These are phyloP conservation scores for Allobates femoralis DNA, from an alignment of 2,797 vertebrate genomes.

Conservation along the genomic window DNA sequence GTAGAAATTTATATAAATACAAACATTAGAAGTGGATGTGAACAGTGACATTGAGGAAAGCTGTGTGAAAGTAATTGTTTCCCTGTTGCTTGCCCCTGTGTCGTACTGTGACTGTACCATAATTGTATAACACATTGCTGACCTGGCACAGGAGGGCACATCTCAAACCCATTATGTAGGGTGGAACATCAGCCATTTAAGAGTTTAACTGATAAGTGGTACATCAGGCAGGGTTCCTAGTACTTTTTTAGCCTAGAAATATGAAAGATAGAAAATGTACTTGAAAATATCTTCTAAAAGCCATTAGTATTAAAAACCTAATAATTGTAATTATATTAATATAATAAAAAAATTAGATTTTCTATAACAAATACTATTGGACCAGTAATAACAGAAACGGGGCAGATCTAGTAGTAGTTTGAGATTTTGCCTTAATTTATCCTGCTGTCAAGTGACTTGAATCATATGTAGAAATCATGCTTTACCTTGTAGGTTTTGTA, in stretches of 20 bases:
- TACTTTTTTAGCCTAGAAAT: slow-evolving; percentile 19
- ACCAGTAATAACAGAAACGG: background rate
- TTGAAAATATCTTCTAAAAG: background rate
- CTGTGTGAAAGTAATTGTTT: slow-evolving; percentile 47
- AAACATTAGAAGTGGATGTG: slow-evolving; percentile 36
- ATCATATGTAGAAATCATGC: too few relatives aligned
- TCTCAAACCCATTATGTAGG: slow-evolving; percentile 51
- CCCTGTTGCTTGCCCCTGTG: slow-evolving; percentile 17
- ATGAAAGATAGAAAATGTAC: background rate
- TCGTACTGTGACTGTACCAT: slow-evolving; percentile 31
- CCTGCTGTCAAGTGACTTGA: too few relatives aligned
- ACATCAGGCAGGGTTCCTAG: slow-evolving; percentile 10
- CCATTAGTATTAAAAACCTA: background rate
- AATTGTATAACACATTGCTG: slow-evolving; percentile 51
- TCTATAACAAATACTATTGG: too few relatives aligned
- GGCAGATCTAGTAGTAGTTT: background rate
- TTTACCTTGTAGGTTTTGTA: too few relatives aligned
- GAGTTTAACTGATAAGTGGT: slow-evolving; percentile 46
- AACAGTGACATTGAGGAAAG: slow-evolving; percentile 35
- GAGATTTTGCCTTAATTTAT: background rate
- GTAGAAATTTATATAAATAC: slow-evolving; percentile 41
- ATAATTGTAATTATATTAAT: slow-evolving; percentile 3
- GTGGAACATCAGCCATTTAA: slow-evolving; percentile 44
- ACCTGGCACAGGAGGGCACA: slow-evolving; percentile 44
- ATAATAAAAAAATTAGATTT: too few relatives aligned